Base-by-base conservation (phyloP, 1,140 invertebrate genomes). In the Cylas formicarius region DNA sequence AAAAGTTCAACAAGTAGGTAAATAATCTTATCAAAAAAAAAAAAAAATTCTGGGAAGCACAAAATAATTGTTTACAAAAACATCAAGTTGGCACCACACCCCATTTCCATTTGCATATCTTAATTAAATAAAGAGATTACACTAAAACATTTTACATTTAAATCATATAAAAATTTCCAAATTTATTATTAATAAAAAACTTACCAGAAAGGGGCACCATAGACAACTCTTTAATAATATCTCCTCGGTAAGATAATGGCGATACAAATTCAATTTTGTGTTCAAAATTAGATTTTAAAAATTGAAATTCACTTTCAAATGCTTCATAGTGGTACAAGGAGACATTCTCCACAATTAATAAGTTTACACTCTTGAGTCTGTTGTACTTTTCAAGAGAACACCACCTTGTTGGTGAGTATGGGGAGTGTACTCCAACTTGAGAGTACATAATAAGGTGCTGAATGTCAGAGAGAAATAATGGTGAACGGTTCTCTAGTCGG, bases 381-480 rank as follows among this genome's bases (percentile, higher is more conserved):
- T 73, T 75, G 49, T 74, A 76, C 64, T 85, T 86, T 34, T 89
- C 78, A 10, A 91, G 63, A 11, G 71, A 66, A 71, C 87, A 91
- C 90, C 90, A 94, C 46, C 46, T 48, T 17, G 74, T 69, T 11
- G 81, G 75, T 28, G 68, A 60, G 42, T 80, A 80, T 14, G 81
- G 77, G 29, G 82, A 79, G 22, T 78, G 66, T 52, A 82, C 76
- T 4, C 81, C 82, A 32, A 86, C 68, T 39, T 89, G 62, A 1
- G 85, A 82, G 63, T 81, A 82, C 55, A 91, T 66, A 3, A 92
- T 57, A 33, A 93, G 69, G 69, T 90, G 79, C 62, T 91, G 87
- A 40, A 92, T 62, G 63, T 93, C 89, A 26, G 77, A 78, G 0
- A 90, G 68, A 60, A 86, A 82, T 48, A 94, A 69, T 6, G 89